Evolutionary conservation across 2,113 vertebrate species (phyloP).

Genomic region (Zootoca vivipara): DNA sequence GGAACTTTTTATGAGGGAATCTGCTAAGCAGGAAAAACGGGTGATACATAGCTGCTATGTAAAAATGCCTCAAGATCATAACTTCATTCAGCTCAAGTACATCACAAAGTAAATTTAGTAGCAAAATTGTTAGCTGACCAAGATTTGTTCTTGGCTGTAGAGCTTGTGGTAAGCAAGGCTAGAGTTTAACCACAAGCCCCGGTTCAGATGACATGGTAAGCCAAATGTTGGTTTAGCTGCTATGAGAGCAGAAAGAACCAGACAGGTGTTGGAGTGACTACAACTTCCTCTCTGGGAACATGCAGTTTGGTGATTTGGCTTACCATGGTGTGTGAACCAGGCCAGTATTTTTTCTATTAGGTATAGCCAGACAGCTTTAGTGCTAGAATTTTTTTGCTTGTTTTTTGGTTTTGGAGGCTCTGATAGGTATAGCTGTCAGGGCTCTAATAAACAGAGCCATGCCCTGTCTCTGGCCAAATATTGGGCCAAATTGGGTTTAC

Average conservation of each 20-base stretch:
- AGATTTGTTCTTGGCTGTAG: not conserved
- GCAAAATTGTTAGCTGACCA: not conserved
- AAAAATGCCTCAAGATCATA: not conserved
- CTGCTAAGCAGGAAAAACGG: not conserved
- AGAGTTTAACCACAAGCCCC: too few species aligned
- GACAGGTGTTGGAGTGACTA: too few species aligned
- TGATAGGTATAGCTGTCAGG: not conserved
- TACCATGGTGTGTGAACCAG: too few species aligned
- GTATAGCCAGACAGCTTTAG: not conserved
- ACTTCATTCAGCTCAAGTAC: not conserved
- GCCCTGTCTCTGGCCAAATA: too few species aligned
- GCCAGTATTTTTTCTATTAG: not conserved
- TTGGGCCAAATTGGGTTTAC: too few species aligned
- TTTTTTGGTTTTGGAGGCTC: slow-evolving; percentile 6
- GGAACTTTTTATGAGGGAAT: not conserved
- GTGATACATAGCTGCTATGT: not conserved
- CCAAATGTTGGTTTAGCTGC: too few species aligned
- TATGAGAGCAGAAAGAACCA: too few species aligned
- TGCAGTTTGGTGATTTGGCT: too few species aligned
- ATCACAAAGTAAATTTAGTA: not conserved
- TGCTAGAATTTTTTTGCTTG: not conserved
- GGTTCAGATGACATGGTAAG: too few species aligned
- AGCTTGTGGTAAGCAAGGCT: too few species aligned
- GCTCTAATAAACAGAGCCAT: not conserved
- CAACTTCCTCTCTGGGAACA: too few species aligned